Evolutionary conservation across 2,888 invertebrate genomes (phyloP), one percentile per base, ranked within the genome.

Genomic region (Crioceris asparagi): DNA sequence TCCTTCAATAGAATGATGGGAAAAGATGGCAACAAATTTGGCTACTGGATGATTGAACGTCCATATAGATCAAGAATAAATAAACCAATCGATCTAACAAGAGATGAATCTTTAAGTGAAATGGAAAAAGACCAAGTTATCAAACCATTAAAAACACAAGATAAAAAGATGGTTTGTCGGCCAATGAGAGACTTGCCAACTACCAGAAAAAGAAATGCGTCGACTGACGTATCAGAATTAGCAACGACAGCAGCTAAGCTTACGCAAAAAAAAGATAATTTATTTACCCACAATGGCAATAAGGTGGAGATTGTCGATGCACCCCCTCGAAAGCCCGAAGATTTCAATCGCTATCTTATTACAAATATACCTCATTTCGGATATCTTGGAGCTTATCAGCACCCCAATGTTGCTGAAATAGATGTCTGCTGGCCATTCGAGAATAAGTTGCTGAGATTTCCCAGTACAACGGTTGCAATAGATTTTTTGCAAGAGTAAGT

Each of bases 331-430:
- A 39, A 38, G 15, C 48, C 49, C 3, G 44, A 47, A 18, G 47
- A 50, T 15, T 50, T 48, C 17, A 55, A 54, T 41, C 45, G 53
- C 23, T 59, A 48, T 34, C 47, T 59, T 19, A 43, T 55, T 14
- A 56, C 56, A 1, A 59, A 57, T 39, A 55, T 59, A 17, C 57
- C 57, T 2, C 42, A 52, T 38, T 53, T 59, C 36, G 59, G 59
- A 5, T 58, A 57, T 41, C 43, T 59, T 14, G 54, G 51, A 2
- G 59, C 57, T 16, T 45, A 39, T 27, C 48, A 49, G 39, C 41
- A 43, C 29, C 35, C 38, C 1, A 32, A 45, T 21, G 40, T 41
- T 4, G 39, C 45, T 29, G 37, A 37, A 12, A 45, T 59, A 16
- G 56, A 57, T 17, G 51, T 58, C 12, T 51, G 46, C 7, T 59